Conservation (phyloP, 1,140 invertebrate genomes). For the Cydia pomonella region DNA sequence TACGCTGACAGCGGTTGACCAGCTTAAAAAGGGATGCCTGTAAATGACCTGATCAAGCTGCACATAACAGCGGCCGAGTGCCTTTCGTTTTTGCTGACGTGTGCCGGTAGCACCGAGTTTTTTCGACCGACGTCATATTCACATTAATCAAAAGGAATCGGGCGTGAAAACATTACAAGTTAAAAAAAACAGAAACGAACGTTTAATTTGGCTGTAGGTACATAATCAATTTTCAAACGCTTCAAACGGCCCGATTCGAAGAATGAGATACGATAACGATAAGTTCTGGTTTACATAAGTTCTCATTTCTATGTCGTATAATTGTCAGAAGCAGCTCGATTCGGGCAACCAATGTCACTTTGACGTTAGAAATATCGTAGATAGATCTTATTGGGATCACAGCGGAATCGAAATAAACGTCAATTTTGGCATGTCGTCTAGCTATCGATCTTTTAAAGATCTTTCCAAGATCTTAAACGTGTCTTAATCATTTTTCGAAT, state of each 20-base stretch:
- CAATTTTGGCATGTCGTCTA: too few species aligned
- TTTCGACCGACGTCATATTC: slow-evolving; percentile 19
- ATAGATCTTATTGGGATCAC: too few species aligned
- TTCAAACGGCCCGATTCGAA: neutral
- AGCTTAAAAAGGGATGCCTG: slow-evolving; percentile 25
- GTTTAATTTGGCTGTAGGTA: neutral
- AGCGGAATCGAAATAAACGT: too few species aligned
- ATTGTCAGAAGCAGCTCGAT: too few species aligned
- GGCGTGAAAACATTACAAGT: neutral
- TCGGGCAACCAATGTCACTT: too few species aligned
- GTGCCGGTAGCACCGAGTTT: neutral
- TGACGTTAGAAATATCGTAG: too few species aligned
- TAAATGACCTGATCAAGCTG: slow-evolving; percentile 30
- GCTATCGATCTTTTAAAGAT: too few species aligned
- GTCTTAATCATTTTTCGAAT: too few species aligned
- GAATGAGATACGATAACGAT: too few species aligned
- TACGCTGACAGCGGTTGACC: neutral
- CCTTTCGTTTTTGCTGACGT: slow-evolving; percentile 29
- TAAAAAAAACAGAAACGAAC: neutral
- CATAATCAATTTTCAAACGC: neutral
- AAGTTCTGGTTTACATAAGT: too few species aligned
- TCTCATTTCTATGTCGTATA: too few species aligned
- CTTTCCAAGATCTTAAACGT: too few species aligned
- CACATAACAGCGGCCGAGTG: slow-evolving; percentile 18
- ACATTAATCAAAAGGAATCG: slow-evolving; percentile 15